A percentile compares a stretch with the other conserved stretches of the same genome.
Conservation (phyloP, 1,140 invertebrate genomes). For the Plectrocnemia conspersa region DNA sequence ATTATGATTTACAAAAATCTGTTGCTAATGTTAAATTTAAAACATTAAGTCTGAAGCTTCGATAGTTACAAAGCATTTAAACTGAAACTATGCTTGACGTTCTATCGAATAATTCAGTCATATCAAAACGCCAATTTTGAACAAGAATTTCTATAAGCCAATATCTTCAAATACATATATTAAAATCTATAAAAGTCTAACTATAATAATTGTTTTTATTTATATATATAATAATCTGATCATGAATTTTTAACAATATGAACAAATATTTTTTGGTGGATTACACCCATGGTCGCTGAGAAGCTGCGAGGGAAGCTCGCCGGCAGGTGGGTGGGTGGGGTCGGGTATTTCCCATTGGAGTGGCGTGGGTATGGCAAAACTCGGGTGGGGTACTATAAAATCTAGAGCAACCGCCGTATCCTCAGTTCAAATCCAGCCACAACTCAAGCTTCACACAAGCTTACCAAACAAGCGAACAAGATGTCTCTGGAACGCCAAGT, state of each 20-base stretch:
- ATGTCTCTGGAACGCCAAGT: constrained; percentile 80
- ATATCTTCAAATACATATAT: too few relatives aligned
- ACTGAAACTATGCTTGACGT: too few relatives aligned
- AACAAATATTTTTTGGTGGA: not conserved
- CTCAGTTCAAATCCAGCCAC: constrained; percentile 49
- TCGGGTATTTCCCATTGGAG: constrained; percentile 25
- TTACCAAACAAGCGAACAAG: constrained; percentile 47
- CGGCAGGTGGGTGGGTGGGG: constrained; percentile 34
- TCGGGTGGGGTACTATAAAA: constrained; percentile 47
- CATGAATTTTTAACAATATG: not conserved
- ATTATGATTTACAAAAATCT: too few relatives aligned
- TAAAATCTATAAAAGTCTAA: too few relatives aligned
- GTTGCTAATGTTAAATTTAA: too few relatives aligned
- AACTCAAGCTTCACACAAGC: constrained; percentile 37
- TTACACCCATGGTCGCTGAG: not conserved
- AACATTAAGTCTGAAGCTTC: too few relatives aligned
- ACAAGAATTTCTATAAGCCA: too few relatives aligned
- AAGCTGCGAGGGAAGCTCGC: not conserved
- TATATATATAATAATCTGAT: not conserved
- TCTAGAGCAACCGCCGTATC: constrained; percentile 40
- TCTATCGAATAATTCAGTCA: too few relatives aligned
- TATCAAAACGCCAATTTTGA: too few relatives aligned
- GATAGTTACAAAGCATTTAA: too few relatives aligned
- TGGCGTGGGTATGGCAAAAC: constrained; percentile 47
- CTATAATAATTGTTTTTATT: too few relatives aligned